These are phyloP conservation scores for Aphodius granarius DNA, from an alignment of 2,888 invertebrate species.

Conservation along the genomic window DNA sequence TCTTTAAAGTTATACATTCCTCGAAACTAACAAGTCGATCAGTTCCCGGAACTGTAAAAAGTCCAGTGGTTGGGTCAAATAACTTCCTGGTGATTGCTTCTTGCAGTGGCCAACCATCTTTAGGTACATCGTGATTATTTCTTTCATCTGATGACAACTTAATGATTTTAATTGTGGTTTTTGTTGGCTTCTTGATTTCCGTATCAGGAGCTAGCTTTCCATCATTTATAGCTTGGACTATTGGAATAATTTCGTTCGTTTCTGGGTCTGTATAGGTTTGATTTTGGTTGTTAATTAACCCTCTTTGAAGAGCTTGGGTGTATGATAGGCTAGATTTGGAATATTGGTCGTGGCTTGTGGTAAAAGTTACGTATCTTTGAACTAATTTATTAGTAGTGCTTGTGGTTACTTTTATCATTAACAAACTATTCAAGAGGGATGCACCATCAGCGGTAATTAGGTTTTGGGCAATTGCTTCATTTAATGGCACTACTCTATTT, in stretches of 20 bases:
- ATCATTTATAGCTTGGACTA: conserved; percentile 76
- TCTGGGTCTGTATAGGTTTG: conserved; percentile 78
- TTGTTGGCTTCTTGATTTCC: conserved; percentile 34
- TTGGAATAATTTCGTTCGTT: conserved; percentile 71
- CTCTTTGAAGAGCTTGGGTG: conserved; percentile 74
- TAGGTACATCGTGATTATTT: conserved; percentile 65
- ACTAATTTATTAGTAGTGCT: conserved; percentile 86
- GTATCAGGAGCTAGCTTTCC: conserved; percentile 68
- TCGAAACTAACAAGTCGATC: conserved; percentile 82
- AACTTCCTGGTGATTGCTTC: conserved; percentile 82
- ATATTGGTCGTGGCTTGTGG: conserved; percentile 60
- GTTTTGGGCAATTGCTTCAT: conserved; percentile 83
- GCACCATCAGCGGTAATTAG: conserved; percentile 88
- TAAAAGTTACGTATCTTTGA: conserved; percentile 78
- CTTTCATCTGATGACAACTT: conserved; percentile 16
- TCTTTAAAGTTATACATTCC: conserved; percentile 82
- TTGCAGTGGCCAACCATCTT: conserved; percentile 79
- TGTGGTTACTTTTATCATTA: conserved; percentile 86
- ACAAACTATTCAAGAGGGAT: conserved; percentile 77
- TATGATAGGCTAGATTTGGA: conserved; percentile 69
- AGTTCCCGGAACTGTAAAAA: conserved; percentile 84
- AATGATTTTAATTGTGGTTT: conserved; percentile 36
- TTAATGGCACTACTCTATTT: conserved; percentile 74
- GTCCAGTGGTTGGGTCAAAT: conserved; percentile 81
- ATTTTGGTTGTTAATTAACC: conserved; percentile 77